phyloP scores from a whole-genome alignment of 1,140 invertebrate genomes.

The Penaeus indicus region DNA sequence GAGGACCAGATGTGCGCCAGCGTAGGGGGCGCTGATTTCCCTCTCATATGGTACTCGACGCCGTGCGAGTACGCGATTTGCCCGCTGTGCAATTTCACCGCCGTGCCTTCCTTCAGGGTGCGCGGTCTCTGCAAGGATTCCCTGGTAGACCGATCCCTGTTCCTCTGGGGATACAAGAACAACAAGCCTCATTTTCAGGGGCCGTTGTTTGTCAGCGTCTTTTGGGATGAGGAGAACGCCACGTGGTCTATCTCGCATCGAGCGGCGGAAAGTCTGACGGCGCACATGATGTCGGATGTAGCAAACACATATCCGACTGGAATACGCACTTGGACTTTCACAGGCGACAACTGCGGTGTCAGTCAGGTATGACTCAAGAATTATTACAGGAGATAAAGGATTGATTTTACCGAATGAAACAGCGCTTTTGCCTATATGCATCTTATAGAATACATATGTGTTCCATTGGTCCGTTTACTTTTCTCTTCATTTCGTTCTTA shows the following conservation, averaged over 20 bases:
- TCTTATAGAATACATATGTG: too few relatives aligned
- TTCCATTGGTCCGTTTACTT: too few relatives aligned
- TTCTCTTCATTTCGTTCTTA: too few relatives aligned
- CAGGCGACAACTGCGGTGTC: conserved; percentile 1
- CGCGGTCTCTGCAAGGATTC: conserved; percentile 20
- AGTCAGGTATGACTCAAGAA: background rate
- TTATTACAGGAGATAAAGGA: too few relatives aligned
- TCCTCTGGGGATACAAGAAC: conserved; percentile 5
- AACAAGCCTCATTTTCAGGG: conserved; percentile 12
- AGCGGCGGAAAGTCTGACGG: background rate
- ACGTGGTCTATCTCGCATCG: conserved; percentile 10
- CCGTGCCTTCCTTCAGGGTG: background rate
- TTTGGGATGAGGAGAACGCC: background rate
- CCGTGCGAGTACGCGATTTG: too few relatives aligned
- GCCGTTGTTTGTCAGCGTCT: background rate
- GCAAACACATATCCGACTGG: background rate
- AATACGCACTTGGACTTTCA: conserved; percentile 4
- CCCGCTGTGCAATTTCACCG: conserved; percentile 7
- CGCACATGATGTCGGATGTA: background rate
- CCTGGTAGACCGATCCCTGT: background rate
- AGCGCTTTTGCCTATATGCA: too few relatives aligned
- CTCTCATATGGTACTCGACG: too few relatives aligned
- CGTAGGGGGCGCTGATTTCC: too few relatives aligned
- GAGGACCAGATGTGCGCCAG: too few relatives aligned
- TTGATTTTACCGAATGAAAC: too few relatives aligned